A percentile compares a stretch with the other conserved stretches of the same genome.
Evolutionary conservation across 2,113 vertebrate species (phyloP).

Genomic region (Sterna hirundo): DNA sequence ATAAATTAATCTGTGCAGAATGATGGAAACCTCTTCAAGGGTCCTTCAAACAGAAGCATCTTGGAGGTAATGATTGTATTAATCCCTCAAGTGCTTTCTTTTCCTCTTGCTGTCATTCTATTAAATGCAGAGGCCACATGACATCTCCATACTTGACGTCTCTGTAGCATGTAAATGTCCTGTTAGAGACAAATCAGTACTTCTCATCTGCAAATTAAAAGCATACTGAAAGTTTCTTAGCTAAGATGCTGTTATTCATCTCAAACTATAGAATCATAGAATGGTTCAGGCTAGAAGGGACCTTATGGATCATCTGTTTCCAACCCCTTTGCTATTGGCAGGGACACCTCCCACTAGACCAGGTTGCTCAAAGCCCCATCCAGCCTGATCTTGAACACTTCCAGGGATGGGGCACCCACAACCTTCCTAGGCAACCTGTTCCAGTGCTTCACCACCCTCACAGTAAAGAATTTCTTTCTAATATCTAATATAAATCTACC

Average conservation of each 20-base stretch:
- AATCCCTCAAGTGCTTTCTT: constrained; percentile 1
- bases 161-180: background rate
- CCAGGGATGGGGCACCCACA: no score
- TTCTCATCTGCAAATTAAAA: constrained; percentile 3
- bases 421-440: no score
- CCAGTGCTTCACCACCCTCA: no score
- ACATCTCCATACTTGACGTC: background rate
- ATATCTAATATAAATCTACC: no score
- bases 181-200: background rate
- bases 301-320: no score
- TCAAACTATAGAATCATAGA: background rate
- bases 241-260: background rate
- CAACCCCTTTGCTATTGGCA: no score
- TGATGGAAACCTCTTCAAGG: background rate
- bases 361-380: no score
- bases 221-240: background rate
- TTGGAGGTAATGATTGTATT: background rate
- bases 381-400: no score
- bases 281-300: no score
- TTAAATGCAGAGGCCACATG: background rate
- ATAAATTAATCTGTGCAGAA: background rate
- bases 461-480: no score
- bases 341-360: background rate
- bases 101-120: background rate
- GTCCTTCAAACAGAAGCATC: constrained; percentile 11